Percentiles rank a stretch among this genome's conserved stretches.
These are phyloP conservation scores for Aethina tumida DNA, from an alignment of 1,140 invertebrate species.

Conservation along the genomic window DNA sequence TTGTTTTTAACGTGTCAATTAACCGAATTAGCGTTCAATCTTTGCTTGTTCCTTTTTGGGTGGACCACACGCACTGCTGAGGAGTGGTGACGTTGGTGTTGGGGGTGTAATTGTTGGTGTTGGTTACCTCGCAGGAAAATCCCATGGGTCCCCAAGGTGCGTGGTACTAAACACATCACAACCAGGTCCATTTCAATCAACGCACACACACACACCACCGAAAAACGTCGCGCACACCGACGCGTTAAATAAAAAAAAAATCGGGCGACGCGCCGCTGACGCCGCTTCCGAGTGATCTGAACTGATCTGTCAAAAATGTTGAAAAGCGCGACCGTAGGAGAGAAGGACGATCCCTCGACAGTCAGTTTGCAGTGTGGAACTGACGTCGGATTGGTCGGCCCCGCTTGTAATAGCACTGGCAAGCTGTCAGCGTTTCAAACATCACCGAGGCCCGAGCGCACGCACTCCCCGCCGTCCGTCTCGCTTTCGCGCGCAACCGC, in stretches of 20 bases:
- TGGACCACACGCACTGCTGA: slow-evolving; percentile 22
- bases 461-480: slow-evolving; percentile 22
- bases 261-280: neutral
- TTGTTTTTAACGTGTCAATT: slow-evolving; percentile 29
- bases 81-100: slow-evolving; percentile 5
- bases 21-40: slow-evolving; percentile 21
- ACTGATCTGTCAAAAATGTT: slow-evolving; percentile 31
- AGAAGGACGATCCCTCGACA: slow-evolving; percentile 22
- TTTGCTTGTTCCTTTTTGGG: neutral
- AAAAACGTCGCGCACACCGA: slow-evolving; percentile 4
- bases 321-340: slow-evolving; percentile 23
- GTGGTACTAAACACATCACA: slow-evolving; percentile 19
- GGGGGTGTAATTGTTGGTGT: slow-evolving; percentile 5
- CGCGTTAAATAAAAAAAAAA: slow-evolving; percentile 4
- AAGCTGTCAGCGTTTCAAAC: slow-evolving; percentile 39
- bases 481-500: slow-evolving; percentile 19
- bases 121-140: slow-evolving; percentile 11
- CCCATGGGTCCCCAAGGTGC: slow-evolving; percentile 5
- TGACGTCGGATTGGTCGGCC: slow-evolving; percentile 32
- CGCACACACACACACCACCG: slow-evolving; percentile 9
- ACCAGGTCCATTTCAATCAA: slow-evolving; percentile 1
- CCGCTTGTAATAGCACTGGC: slow-evolving; percentile 34
- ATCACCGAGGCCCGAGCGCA: slow-evolving; percentile 32
- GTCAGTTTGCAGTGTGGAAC: slow-evolving; percentile 30
- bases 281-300: neutral